A percentile compares a stretch with the other conserved stretches of the same genome.
phyloP scores from a whole-genome alignment of 2,888 invertebrate species.

The Drosophila mayaguana region DNA sequence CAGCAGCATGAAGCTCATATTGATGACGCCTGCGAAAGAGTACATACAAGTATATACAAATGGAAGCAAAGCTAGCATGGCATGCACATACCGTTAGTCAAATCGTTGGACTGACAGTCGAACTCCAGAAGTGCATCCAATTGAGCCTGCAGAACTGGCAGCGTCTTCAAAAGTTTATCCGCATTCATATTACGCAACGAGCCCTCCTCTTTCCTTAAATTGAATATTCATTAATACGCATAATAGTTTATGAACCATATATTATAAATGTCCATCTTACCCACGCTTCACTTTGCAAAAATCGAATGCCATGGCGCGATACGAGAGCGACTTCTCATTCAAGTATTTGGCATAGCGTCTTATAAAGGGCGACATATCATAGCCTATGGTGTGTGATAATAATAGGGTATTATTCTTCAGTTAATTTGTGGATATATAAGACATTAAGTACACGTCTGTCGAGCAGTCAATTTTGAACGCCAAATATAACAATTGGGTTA shows the following conservation, averaged over 20 bases:
- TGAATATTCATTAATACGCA: not conserved
- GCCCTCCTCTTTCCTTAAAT: conserved; percentile 96
- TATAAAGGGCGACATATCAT: conserved; percentile 99
- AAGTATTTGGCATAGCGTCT: conserved; percentile 99
- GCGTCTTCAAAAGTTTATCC: conserved; percentile 97
- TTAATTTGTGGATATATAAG: conserved; percentile 3
- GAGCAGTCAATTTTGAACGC: conserved; percentile 36
- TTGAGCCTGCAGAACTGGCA: conserved; percentile 97
- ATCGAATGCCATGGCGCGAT: conserved; percentile 99
- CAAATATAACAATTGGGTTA: conserved; percentile 42
- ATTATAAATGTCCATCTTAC: conserved; percentile 86
- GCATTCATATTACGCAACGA: conserved; percentile 98
- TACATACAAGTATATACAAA: not conserved
- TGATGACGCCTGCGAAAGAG: conserved; percentile 91
- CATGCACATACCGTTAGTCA: conserved; percentile 91
- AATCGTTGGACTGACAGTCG: conserved; percentile 97
- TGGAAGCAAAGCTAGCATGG: not conserved
- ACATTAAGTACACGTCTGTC: conserved; percentile 27
- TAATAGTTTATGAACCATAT: not conserved
- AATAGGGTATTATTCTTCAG: conserved; percentile 22
- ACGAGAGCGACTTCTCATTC: conserved; percentile 99
- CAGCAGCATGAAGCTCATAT: conserved; percentile 99
- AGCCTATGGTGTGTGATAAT: conserved; percentile 88
- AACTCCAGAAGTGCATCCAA: conserved; percentile 98
- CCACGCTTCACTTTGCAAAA: conserved; percentile 99